These are phyloP conservation scores for Siniperca obscura DNA, from an alignment of 2,797 vertebrate species.

Conservation along the genomic window DNA sequence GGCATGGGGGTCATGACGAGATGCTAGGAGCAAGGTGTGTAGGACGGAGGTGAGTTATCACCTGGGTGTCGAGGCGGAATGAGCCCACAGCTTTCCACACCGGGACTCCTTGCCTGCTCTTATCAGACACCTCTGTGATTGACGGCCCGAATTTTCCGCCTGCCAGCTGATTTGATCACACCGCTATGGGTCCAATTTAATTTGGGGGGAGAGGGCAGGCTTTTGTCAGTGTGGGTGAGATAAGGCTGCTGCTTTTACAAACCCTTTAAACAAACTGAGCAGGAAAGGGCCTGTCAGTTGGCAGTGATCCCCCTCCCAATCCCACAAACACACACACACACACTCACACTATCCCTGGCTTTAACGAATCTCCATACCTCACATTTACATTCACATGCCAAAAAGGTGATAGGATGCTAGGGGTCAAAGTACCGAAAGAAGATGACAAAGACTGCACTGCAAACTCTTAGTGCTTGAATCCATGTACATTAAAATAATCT, in stretches of 20 bases:
- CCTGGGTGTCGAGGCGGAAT: slow-evolving; percentile 82
- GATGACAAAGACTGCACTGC: slow-evolving; percentile 24
- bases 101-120: slow-evolving; percentile 81
- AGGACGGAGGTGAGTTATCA: slow-evolving; percentile 83
- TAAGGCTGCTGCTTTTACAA: slow-evolving; percentile 89
- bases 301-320: slow-evolving; percentile 78
- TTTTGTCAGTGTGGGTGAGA: slow-evolving; percentile 87
- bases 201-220: slow-evolving; percentile 87
- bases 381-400: slow-evolving; percentile 80
- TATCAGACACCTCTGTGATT: slow-evolving; percentile 86
- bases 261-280: slow-evolving; percentile 87
- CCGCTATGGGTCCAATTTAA: slow-evolving; percentile 88
- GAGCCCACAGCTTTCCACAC: slow-evolving; percentile 82
- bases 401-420: slow-evolving; percentile 54
- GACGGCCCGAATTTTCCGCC: slow-evolving; percentile 86
- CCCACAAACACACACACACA: slow-evolving; percentile 21
- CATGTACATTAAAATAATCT: slow-evolving; percentile 11
- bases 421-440: slow-evolving; percentile 45
- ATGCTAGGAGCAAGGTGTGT: slow-evolving; percentile 73
- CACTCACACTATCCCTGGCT: slow-evolving; percentile 40
- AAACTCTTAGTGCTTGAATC: slow-evolving; percentile 21
- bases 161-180: slow-evolving; percentile 89
- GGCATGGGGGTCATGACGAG: slow-evolving; percentile 66
- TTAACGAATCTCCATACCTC: slow-evolving; percentile 81
- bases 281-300: slow-evolving; percentile 84